Percentiles rank a stretch among this genome's conserved stretches.
Evolutionary conservation across 2,888 invertebrate genomes (phyloP).

Genomic region (Athalia rosae): DNA sequence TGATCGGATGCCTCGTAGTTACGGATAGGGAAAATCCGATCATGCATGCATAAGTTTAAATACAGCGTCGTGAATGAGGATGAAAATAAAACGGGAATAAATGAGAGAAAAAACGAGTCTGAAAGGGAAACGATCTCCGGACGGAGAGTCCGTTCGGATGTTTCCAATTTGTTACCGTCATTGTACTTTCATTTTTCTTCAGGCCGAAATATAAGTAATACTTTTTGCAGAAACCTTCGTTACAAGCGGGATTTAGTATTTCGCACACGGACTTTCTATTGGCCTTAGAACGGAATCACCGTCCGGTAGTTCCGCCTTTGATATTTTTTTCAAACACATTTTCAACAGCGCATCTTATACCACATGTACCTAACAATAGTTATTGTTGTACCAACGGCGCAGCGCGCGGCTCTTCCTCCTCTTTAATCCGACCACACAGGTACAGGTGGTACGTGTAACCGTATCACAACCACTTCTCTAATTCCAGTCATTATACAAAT

Average conservation of each 20-base stretch:
- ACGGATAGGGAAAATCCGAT: not conserved
- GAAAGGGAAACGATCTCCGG: no score
- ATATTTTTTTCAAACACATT: constrained; percentile 14
- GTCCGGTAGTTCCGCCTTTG: constrained; percentile 40
- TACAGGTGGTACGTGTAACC: no score
- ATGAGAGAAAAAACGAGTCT: no score
- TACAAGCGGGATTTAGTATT: not conserved
- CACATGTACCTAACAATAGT: constrained; percentile 2
- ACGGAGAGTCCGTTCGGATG: no score
- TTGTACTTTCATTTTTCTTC: not conserved
- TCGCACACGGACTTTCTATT: constrained; percentile 35
- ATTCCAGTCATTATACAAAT: no score
- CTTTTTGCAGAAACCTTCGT: no score
- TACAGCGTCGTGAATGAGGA: no score
- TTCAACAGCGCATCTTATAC: not conserved
- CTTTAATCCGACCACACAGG: no score
- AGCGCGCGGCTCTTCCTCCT: not conserved
- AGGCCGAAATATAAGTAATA: not conserved
- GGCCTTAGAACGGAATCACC: constrained; percentile 41
- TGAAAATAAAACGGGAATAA: no score
- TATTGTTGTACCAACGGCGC: not conserved
- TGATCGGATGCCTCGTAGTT: not conserved
- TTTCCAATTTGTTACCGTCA: no score
- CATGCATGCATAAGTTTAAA: no score
- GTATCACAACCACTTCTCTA: no score